Percentiles rank a stretch among this genome's conserved stretches.
These are phyloP conservation scores for Muscina levida DNA, from an alignment of 2,888 invertebrate genomes.

Conservation along the genomic window DNA sequence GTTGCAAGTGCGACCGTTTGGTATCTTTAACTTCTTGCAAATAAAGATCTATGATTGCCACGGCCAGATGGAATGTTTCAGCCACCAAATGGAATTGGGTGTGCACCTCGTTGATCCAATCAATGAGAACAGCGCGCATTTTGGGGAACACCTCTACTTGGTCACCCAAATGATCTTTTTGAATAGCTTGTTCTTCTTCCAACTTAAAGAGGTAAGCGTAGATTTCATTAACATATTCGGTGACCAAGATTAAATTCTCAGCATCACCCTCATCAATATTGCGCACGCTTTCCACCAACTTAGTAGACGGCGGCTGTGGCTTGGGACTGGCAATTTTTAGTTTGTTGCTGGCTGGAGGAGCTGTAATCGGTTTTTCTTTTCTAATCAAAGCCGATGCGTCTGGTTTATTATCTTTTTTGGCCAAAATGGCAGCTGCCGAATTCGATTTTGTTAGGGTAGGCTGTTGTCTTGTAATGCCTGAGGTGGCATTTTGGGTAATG, in stretches of 20 bases:
- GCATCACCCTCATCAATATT: conserved; percentile 89
- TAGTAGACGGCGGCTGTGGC: conserved; percentile 70
- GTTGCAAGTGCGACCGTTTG: conserved; percentile 87
- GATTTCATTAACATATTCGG: conserved; percentile 94
- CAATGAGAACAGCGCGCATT: conserved; percentile 94
- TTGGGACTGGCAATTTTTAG: conserved; percentile 65
- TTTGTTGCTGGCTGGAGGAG: conserved; percentile 40
- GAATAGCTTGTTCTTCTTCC: conserved; percentile 86
- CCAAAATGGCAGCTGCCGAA: conserved; percentile 19
- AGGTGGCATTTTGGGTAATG: conserved; percentile 66
- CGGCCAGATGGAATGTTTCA: conserved; percentile 94
- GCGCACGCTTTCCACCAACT: conserved; percentile 80
- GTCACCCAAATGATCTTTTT: conserved; percentile 84
- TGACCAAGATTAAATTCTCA: conserved; percentile 88
- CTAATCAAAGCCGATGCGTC: neutral
- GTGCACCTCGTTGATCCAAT: conserved; percentile 97
- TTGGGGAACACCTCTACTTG: conserved; percentile 86
- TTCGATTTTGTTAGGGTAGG: conserved; percentile 36
- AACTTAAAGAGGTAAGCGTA: conserved; percentile 89
- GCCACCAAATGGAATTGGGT: conserved; percentile 90
- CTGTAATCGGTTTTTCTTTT: neutral
- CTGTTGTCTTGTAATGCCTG: conserved; percentile 5
- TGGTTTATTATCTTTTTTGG: conserved; percentile 27
- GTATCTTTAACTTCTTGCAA: conserved; percentile 83
- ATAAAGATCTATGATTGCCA: conserved; percentile 94